Percentiles rank a stretch among this genome's conserved stretches.
Evolutionary conservation across 2,888 invertebrate species (phyloP).

Genomic region (Hyposoter didymator): DNA sequence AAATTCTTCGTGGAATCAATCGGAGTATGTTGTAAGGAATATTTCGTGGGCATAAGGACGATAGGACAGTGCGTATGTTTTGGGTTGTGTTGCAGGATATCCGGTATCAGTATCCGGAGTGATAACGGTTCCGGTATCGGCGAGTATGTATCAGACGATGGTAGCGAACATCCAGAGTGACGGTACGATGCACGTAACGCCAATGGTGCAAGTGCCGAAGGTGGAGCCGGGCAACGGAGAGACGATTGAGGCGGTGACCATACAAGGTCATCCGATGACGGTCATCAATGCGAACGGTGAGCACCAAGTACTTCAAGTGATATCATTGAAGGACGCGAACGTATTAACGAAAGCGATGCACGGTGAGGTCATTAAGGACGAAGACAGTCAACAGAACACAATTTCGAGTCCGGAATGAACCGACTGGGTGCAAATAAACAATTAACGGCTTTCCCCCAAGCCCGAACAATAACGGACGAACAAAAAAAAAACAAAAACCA

Average conservation of each 20-base stretch:
- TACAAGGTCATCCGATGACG: constrained; percentile 93
- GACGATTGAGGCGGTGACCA: constrained; percentile 90
- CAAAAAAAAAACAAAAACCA: constrained; percentile 47
- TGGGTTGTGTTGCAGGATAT: constrained; percentile 86
- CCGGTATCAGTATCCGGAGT: constrained; percentile 96
- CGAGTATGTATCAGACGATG: constrained; percentile 98
- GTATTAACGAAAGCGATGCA: constrained; percentile 93
- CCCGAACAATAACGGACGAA: too few species aligned
- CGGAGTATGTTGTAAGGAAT: constrained; percentile 30
- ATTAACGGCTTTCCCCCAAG: constrained; percentile 30
- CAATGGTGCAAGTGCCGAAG: constrained; percentile 93
- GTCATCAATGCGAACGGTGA: constrained; percentile 88
- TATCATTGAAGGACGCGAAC: constrained; percentile 94
- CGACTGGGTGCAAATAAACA: constrained; percentile 57
- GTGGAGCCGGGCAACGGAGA: constrained; percentile 91
- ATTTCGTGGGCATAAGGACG: constrained; percentile 61
- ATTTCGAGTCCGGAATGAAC: constrained; percentile 85
- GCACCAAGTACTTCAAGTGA: constrained; percentile 93
- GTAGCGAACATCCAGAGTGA: constrained; percentile 95
- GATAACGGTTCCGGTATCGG: constrained; percentile 97
- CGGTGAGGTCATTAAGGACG: constrained; percentile 83
- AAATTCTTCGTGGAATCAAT: neutral
- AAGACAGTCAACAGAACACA: constrained; percentile 82
- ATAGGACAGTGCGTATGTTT: constrained; percentile 71
- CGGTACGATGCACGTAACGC: constrained; percentile 92